These are phyloP conservation scores for Cavia aperea DNA, from an alignment of 2,113 vertebrate genomes.

Conservation along the genomic window DNA sequence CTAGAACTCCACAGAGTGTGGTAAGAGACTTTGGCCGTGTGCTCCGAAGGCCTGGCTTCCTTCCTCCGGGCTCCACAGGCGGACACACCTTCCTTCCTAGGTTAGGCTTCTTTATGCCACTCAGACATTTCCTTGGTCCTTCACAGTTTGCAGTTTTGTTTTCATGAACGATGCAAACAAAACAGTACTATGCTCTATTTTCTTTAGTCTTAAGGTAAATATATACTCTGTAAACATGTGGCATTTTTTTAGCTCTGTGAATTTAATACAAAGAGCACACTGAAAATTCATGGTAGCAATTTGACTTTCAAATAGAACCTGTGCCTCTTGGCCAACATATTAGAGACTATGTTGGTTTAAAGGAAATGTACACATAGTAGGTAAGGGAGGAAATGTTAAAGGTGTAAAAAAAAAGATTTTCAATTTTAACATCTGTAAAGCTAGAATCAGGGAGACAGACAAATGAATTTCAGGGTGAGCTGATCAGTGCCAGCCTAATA, in stretches of 20 bases:
- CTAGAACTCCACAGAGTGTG: background rate
- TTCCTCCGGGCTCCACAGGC: background rate
- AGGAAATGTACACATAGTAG: background rate
- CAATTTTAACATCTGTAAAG: background rate
- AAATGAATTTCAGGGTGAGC: background rate
- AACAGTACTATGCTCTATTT: background rate
- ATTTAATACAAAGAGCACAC: background rate
- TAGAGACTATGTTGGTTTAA: background rate
- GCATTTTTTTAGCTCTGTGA: background rate
- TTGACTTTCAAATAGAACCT: slow-evolving; percentile 15
- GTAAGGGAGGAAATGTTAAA: background rate
- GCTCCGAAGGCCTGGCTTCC: background rate
- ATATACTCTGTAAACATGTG: background rate
- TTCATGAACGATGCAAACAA: background rate
- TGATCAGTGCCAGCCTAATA: background rate
- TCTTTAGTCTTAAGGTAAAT: background rate
- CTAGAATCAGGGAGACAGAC: background rate
- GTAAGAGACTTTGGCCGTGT: background rate
- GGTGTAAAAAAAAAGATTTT: background rate
- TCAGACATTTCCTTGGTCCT: background rate
- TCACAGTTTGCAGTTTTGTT: background rate
- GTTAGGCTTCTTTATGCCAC: background rate
- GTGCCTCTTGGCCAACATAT: background rate
- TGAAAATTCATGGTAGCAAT: background rate
- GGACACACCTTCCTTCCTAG: background rate